These are phyloP conservation scores for Notodonta ziczac DNA, from an alignment of 2,888 invertebrate species.

Conservation along the genomic window DNA sequence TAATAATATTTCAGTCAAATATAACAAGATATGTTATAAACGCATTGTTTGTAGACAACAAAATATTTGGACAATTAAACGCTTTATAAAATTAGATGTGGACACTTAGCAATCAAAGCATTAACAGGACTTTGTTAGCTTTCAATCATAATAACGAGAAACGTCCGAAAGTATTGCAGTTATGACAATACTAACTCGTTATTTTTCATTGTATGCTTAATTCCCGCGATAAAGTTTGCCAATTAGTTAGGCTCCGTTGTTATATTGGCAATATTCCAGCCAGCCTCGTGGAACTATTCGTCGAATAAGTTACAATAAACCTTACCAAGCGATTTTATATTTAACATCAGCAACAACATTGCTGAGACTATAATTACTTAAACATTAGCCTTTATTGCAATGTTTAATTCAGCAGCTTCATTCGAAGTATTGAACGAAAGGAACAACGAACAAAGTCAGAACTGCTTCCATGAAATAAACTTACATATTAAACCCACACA, in stretches of 20 bases:
- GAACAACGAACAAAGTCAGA: constrained; percentile 16
- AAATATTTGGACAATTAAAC: constrained; percentile 1
- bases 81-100: not conserved
- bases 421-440: not conserved
- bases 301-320: constrained; percentile 19
- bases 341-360: not conserved
- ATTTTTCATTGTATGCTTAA: constrained; percentile 47
- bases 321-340: constrained; percentile 16
- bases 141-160: constrained; percentile 19
- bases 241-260: constrained; percentile 46
- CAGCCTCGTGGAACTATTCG: constrained; percentile 22
- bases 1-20: not conserved
- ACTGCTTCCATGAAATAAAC: constrained; percentile 11
- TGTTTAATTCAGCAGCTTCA: not conserved
- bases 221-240: constrained; percentile 48
- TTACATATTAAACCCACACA: constrained; percentile 27
- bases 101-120: too few relatives aligned
- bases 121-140: not conserved
- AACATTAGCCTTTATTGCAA: not conserved
- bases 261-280: constrained; percentile 47
- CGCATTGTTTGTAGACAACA: constrained; percentile 8
- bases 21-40: not conserved
- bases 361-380: not conserved
- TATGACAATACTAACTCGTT: constrained; percentile 31
- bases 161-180: constrained; percentile 27